These are phyloP conservation scores for Hapalemur alaotrensis DNA, from an alignment of 2,797 vertebrate genomes.

Conservation along the genomic window DNA sequence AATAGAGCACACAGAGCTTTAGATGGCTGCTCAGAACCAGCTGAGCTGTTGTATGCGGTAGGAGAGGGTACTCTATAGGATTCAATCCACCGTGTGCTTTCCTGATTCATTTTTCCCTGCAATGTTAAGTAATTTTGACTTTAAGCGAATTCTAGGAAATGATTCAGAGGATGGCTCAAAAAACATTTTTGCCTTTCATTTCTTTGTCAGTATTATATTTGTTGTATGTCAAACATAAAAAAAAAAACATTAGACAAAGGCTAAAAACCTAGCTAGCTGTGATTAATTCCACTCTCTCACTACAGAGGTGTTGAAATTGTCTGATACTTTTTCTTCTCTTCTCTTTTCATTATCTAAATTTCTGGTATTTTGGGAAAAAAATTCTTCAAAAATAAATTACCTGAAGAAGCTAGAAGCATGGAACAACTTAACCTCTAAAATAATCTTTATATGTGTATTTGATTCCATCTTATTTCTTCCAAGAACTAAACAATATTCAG, in stretches of 20 bases:
- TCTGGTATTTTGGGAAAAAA: neutral
- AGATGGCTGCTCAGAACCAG: fast-evolving
- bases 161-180: neutral
- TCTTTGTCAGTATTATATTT: conserved; percentile 37
- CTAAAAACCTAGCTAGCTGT: conserved; percentile 31
- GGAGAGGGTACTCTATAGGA: fast-evolving
- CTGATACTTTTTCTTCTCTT: neutral
- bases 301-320: conserved; percentile 8
- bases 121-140: conserved; percentile 57
- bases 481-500: neutral
- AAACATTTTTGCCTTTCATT: conserved; percentile 12
- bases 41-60: fast-evolving
- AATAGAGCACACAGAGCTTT: neutral
- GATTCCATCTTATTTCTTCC: neutral
- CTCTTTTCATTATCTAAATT: conserved; percentile 18
- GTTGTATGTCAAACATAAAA: neutral
- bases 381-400: neutral
- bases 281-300: conserved; percentile 46
- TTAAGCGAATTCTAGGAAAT: conserved; percentile 22
- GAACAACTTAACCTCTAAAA: neutral
- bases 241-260: neutral
- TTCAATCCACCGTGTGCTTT: neutral
- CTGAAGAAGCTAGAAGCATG: neutral
- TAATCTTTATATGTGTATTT: neutral
- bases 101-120: neutral